Evolutionary conservation across 1,140 invertebrate genomes (phyloP).

Genomic region (Pissodes strobi): DNA sequence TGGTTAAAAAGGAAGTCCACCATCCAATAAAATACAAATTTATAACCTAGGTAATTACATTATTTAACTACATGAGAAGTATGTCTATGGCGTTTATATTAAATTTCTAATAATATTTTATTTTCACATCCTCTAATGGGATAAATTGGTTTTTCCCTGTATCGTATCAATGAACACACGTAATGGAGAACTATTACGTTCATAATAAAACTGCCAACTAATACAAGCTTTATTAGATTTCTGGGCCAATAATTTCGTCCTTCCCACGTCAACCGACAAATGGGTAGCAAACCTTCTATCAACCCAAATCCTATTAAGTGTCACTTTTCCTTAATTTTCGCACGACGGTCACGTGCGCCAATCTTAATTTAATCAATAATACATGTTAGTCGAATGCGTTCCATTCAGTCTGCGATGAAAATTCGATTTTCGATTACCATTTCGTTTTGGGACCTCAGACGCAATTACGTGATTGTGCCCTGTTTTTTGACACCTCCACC

Average conservation of each 20-base stretch:
- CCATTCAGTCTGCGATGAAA: constrained; percentile 12
- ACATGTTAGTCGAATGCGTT: constrained; percentile 17
- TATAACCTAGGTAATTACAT: not conserved
- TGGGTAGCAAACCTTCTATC: constrained; percentile 25
- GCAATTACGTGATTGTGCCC: constrained; percentile 13
- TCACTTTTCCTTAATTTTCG: constrained; percentile 32
- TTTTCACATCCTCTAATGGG: too few relatives aligned
- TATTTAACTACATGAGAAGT: not conserved
- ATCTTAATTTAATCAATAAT: constrained; percentile 35
- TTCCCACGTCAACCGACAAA: constrained; percentile 23
- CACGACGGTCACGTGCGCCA: constrained; percentile 23
- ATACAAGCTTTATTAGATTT: constrained; percentile 19
- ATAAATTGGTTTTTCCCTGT: not conserved
- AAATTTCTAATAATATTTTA: too few relatives aligned
- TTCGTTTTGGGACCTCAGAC: not conserved
- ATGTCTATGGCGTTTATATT: not conserved
- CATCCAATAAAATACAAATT: too few relatives aligned
- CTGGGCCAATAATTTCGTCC: constrained; percentile 21
- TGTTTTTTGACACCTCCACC: constrained; percentile 31
- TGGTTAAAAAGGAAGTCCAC: too few relatives aligned
- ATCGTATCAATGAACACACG: not conserved
- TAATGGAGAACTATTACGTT: not conserved
- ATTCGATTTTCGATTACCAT: constrained; percentile 30
- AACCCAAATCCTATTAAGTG: constrained; percentile 27
- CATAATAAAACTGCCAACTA: not conserved